Evolutionary conservation across 2,113 vertebrate genomes (phyloP).

Genomic region (Tychaedon coryphoeus): DNA sequence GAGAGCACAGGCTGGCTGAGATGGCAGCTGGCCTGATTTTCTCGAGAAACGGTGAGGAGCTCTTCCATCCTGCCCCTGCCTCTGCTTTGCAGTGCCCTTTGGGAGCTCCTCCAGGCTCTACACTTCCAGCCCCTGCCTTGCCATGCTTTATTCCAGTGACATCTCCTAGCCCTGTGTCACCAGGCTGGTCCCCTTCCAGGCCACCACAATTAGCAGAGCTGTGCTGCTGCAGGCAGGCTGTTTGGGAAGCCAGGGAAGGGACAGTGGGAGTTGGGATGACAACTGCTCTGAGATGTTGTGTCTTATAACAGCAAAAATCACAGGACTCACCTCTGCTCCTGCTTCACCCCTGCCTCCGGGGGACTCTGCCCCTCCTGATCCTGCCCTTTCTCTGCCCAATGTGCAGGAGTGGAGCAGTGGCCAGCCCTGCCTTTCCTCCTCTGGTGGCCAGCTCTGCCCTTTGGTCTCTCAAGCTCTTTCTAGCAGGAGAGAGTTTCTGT

Average conservation of each 20-base stretch:
- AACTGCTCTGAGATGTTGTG: background rate
- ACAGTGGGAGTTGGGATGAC: background rate
- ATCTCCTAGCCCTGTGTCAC: background rate
- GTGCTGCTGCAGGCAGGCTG: background rate
- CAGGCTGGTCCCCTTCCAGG: background rate
- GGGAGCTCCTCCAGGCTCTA: background rate
- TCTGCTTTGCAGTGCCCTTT: background rate
- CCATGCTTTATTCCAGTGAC: background rate
- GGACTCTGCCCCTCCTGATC: background rate
- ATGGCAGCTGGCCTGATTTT: background rate
- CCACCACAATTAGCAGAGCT: fast-evolving
- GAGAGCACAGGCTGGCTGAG: background rate
- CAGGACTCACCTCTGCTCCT: background rate
- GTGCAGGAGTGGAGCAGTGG: background rate
- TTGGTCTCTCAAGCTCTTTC: background rate
- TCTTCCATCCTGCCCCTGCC: background rate
- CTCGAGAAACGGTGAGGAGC: background rate
- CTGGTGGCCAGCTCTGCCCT: background rate
- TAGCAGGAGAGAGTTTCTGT: background rate
- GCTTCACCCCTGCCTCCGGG: background rate
- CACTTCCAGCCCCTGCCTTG: background rate
- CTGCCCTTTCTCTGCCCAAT: background rate
- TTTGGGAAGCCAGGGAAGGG: background rate
- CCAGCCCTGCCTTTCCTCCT: background rate
- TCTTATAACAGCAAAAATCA: background rate